Base-by-base conservation (phyloP, 1,140 invertebrate species). In the Archegozetes longisetosus region DNA sequence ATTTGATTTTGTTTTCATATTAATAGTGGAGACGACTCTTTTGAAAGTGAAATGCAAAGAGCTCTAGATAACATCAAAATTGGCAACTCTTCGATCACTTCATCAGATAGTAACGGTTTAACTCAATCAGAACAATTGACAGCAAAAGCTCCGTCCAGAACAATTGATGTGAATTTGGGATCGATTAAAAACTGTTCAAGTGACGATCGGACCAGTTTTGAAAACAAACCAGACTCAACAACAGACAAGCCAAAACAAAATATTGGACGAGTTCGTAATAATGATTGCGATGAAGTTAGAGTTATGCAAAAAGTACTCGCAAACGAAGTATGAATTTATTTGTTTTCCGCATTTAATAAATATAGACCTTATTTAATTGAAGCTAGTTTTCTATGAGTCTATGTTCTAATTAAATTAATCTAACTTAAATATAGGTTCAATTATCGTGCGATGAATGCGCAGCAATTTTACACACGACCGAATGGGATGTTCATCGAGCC, bases 231-330 rank as follows among this genome's bases (percentile, higher is more conserved):
- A 6, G 6, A 6, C 6, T 9, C 32, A 40, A 40, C 32, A 40
- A 40, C 32, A 40, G 17, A 17, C 32, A 40, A 40, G 17, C 32
- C 32, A 2, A 68, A 73, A 52, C 67, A n/a, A 13, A 28, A 13
- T 25, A 28, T 26, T 47, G 47, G 14, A 47, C 29, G 24, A 46
- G 20, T 61, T 12, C 46, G n/a, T n/a, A 48, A 17, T 13, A 78
- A 82, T 1, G 84, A 87, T 65, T 87, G 85, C 0, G 88, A 93
- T 70, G 88, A 93, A 78, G 85, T 94, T 49, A 75, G 86, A 64
- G 87, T 91, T 24, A 89, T 93, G 86, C 78, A 81, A 55, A 92
- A 91, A 75, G 85, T 93, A 17, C 77, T 93, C 48, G 85, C 85
- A 57, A 80, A 85, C 65, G 78, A 85, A 73, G 85, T 87, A 70